A percentile compares a stretch with the other conserved stretches of the same genome.
Conservation (phyloP, 2,797 vertebrate genomes). For the Falco biarmicus region DNA sequence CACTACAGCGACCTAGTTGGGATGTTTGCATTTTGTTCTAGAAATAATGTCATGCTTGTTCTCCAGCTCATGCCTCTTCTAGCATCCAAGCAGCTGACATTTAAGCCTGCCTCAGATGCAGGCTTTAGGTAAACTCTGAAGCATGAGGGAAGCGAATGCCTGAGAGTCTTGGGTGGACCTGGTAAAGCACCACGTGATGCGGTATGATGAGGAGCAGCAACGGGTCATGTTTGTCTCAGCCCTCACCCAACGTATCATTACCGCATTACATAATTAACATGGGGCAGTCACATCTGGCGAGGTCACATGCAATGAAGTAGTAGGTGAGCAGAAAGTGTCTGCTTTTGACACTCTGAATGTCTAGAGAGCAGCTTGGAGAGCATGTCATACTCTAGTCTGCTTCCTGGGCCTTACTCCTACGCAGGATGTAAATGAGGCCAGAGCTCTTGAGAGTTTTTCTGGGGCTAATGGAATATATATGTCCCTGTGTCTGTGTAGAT, state of each 20-base stretch:
- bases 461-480: not conserved
- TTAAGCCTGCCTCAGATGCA: not conserved
- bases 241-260: not conserved
- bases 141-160: not conserved
- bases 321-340: not conserved
- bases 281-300: not conserved
- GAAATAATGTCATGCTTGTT: not conserved
- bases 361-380: not conserved
- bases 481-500: not conserved
- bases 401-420: not conserved
- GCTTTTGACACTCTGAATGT: not conserved
- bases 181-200: rapidly evolving
- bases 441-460: not conserved
- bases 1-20: not conserved
- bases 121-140: not conserved
- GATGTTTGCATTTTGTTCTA: not conserved
- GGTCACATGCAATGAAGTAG: not conserved
- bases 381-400: rapidly evolving
- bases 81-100: not conserved
- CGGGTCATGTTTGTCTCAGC: not conserved
- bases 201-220: not conserved
- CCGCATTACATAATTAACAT: not conserved
- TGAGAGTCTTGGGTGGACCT: not conserved
- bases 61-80: not conserved
- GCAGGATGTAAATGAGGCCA: not conserved